phyloP scores from a whole-genome alignment of 2,888 invertebrate species.

The Epinotia ramella region DNA sequence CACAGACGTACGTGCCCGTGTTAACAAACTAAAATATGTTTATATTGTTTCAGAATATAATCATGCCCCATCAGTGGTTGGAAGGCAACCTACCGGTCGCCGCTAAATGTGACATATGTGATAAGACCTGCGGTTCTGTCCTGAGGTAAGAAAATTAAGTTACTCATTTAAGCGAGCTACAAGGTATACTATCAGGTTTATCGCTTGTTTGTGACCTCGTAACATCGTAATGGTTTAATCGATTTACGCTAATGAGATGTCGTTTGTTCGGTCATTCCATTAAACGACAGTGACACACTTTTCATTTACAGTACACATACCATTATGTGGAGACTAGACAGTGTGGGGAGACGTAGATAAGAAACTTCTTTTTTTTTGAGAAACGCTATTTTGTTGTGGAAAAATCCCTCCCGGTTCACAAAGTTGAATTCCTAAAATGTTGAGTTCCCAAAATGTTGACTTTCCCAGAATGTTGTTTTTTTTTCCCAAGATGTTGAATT shows the following conservation, averaged over 20 bases:
- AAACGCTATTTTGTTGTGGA: too few relatives aligned
- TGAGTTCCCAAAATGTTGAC: too few relatives aligned
- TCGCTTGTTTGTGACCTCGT: conserved; percentile 30
- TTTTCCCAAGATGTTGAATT: too few relatives aligned
- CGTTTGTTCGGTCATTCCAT: conserved; percentile 6
- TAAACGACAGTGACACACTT: conserved; percentile 5
- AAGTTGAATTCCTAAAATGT: too few relatives aligned
- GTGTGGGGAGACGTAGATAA: too few relatives aligned
- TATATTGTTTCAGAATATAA: conserved; percentile 88
- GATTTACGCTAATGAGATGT: conserved; percentile 7
- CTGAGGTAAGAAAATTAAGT: conserved; percentile 86
- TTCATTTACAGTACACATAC: background rate
- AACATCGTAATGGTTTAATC: conserved; percentile 21
- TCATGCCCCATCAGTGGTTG: conserved; percentile 99
- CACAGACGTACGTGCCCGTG: background rate
- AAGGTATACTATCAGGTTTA: conserved; percentile 17
- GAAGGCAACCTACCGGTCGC: conserved; percentile 98
- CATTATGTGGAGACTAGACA: too few relatives aligned
- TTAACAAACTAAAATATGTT: background rate
- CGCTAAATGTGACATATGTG: conserved; percentile 96
- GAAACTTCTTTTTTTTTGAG: too few relatives aligned
- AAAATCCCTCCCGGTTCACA: too few relatives aligned
- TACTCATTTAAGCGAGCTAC: conserved; percentile 2
- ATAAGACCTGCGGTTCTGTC: conserved; percentile 98
- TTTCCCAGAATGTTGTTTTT: too few relatives aligned